Percentiles rank a stretch among this genome's conserved stretches.
Evolutionary conservation across 2,113 vertebrate genomes (phyloP).

Genomic region (Poeciliopsis prolifica): DNA sequence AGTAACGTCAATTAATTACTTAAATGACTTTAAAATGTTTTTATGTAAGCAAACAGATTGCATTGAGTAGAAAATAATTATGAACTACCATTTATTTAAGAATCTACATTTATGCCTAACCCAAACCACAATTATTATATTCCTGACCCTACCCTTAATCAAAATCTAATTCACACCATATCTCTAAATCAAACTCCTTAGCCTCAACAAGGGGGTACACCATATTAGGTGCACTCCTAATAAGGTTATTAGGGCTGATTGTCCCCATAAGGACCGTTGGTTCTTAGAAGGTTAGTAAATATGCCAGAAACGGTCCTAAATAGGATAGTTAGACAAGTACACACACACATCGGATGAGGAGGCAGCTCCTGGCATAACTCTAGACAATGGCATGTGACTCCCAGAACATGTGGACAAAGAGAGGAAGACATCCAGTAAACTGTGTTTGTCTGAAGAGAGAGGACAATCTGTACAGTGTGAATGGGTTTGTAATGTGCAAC

Average conservation of each 20-base stretch:
- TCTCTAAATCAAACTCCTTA: not conserved
- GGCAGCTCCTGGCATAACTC: constrained; percentile 55
- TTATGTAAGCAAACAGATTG: too few relatives aligned
- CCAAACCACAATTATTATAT: not conserved
- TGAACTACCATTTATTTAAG: not conserved
- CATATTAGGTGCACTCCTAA: not conserved
- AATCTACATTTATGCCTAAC: not conserved
- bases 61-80: too few relatives aligned
- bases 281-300: not conserved
- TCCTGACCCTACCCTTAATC: not conserved
- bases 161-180: not conserved
- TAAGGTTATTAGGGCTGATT: not conserved
- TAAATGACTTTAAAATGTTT: too few relatives aligned
- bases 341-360: constrained; percentile 52
- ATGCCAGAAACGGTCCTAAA: not conserved
- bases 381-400: constrained; percentile 70
- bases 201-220: not conserved
- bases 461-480: constrained; percentile 47
- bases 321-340: not conserved
- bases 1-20: too few relatives aligned
- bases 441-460: constrained; percentile 44
- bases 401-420: constrained; percentile 72
- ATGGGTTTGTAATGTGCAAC: constrained; percentile 9
- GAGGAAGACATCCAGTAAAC: constrained; percentile 72
- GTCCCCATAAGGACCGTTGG: not conserved